phyloP scores from a whole-genome alignment of 2,797 vertebrate genomes.

The Hemitrygon akajei region DNA sequence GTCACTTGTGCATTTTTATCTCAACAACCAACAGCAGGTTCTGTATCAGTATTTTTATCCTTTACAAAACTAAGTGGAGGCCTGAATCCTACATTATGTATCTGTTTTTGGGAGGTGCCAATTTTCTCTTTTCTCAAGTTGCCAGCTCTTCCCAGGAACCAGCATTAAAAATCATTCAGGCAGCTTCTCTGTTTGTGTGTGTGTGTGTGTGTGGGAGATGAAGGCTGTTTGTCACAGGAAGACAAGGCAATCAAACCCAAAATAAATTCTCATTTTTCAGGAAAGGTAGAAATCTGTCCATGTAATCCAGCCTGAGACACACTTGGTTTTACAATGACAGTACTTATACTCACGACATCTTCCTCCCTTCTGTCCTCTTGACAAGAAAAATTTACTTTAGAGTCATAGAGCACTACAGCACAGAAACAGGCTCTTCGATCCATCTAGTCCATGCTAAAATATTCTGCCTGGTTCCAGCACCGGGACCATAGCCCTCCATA shows the following conservation, averaged over 20 bases:
- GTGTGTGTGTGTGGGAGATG: too few species aligned
- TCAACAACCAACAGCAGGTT: neutral
- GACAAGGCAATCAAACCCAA: neutral
- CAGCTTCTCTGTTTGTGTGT: neutral
- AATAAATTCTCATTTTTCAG: neutral
- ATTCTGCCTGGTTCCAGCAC: too few species aligned
- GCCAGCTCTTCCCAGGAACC: neutral
- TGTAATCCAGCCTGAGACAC: neutral
- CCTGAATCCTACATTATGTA: too few species aligned
- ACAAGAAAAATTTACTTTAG: too few species aligned
- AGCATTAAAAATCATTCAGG: neutral
- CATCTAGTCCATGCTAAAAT: too few species aligned
- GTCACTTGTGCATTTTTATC: neutral
- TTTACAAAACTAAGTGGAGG: neutral
- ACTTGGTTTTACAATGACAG: neutral
- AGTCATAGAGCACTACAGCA: too few species aligned
- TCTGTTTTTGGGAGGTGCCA: too few species aligned
- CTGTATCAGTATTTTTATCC: neutral
- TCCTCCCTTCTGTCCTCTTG: neutral
- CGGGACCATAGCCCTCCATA: too few species aligned
- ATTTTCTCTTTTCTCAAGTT: neutral
- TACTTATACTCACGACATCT: neutral
- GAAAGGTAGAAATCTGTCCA: neutral
- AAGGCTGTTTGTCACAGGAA: neutral
- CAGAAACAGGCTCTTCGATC: too few species aligned